These are phyloP conservation scores for Shargacucullia verbasci DNA, from an alignment of 2,888 invertebrate genomes.

Conservation along the genomic window DNA sequence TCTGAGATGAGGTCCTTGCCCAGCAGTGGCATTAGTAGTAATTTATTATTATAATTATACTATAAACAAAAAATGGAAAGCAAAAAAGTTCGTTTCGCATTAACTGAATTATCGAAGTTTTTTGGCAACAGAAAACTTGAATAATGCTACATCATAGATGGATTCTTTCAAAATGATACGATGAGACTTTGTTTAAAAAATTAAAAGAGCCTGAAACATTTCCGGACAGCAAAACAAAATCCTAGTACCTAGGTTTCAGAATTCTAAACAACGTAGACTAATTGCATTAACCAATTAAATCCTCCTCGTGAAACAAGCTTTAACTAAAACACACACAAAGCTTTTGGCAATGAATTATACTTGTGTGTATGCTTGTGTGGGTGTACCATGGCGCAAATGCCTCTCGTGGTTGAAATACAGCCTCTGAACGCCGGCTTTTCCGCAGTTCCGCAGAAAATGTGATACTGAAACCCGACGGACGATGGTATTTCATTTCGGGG, in stretches of 20 bases:
- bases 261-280: conserved; percentile 15
- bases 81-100: too few species aligned
- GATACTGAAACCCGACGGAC: conserved; percentile 51
- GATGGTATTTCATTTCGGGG: conserved; percentile 37
- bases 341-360: conserved; percentile 19
- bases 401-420: conserved; percentile 60
- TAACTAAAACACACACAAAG: conserved; percentile 19
- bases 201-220: too few species aligned
- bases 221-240: too few species aligned
- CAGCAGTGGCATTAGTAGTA: too few species aligned
- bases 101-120: too few species aligned
- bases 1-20: too few species aligned
- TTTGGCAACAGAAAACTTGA: too few species aligned
- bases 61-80: too few species aligned
- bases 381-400: conserved; percentile 18
- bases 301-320: conserved; percentile 9
- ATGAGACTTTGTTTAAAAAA: too few species aligned
- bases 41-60: too few species aligned
- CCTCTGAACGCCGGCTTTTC: conserved; percentile 57
- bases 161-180: too few species aligned
- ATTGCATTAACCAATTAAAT: conserved; percentile 29
- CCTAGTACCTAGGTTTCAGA: neutral
- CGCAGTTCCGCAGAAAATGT: conserved; percentile 63
- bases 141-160: too few species aligned
- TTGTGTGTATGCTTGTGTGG: conserved; percentile 11